Evolutionary conservation across 2,797 vertebrate species (phyloP), one percentile per base, ranked within the genome.

Genomic region (Serranus cabrilla): DNA sequence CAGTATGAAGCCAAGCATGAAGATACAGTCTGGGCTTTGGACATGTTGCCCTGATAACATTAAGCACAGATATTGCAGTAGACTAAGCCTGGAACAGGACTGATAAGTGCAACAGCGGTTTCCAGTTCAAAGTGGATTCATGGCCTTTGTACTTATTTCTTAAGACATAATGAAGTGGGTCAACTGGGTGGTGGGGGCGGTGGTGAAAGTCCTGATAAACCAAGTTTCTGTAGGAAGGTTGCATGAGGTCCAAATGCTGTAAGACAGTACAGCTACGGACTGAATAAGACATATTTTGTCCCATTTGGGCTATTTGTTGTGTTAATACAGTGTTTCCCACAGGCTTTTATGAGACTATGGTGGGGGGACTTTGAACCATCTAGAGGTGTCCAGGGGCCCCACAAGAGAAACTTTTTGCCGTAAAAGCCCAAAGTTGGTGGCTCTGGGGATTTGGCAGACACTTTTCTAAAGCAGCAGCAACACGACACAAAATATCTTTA

Each of bases 41-140:
- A 72, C 54, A 42, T 45, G 40, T 23, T 69, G 57, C 57, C 46
- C 47, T 74, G 83, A 84, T 81, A 87, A 78, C 60, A 51, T 34
- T 11, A 56, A 60, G 42, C 59, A 50, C 46, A 71, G 77, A 82
- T 75, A 74, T 79, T 47, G 42, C 42, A 23, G 21, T 16, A 82
- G 71, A 71, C 60, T 55, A 52, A 77, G 61, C 46, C 68, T 16
- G 37, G 43, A 70, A 45, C 11, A 40, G 21, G 2, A 51, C 68
- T 27, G 81, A 83, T 89, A 88, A 81, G 58, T 27, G 50, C 54
- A 71, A 42, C 60, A 51, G 74, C 63, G 54, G 18, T n/a, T 50
- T 62, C 16, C 13, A 42, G 37, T n/a, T 75, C 52, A 63, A 62
- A 79, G 78, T 67, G 50, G 17, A 23, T 59, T 65, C 5, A 55